Evolutionary conservation across 1,140 invertebrate species (phyloP).

Genomic region (Drusus annulatus): DNA sequence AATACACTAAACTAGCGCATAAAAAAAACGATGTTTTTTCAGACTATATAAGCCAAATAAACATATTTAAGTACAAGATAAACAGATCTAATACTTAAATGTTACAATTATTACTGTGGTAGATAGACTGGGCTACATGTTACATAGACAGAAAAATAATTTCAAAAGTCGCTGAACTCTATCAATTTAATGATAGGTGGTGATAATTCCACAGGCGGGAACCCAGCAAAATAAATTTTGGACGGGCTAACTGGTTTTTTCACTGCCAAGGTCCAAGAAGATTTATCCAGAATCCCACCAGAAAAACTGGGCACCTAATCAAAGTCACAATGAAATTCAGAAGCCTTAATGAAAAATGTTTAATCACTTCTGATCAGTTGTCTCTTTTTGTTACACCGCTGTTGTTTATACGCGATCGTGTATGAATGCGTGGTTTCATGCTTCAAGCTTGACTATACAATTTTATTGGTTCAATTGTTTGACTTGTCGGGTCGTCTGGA

Average conservation of each 20-base stretch:
- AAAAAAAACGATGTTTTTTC: too few species aligned
- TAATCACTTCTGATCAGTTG: background rate
- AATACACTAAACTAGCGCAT: too few species aligned
- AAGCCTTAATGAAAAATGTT: background rate
- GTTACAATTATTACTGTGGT: background rate
- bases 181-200: constrained; percentile 1
- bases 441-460: background rate
- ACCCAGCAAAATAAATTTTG: background rate
- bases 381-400: background rate
- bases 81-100: too few species aligned
- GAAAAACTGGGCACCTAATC: background rate
- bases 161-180: background rate
- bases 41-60: too few species aligned
- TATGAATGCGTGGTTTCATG: background rate
- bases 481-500: too few species aligned
- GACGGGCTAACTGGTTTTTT: constrained; percentile 13
- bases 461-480: constrained; percentile 13
- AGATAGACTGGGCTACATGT: background rate
- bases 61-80: too few species aligned
- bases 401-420: background rate
- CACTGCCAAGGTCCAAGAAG: background rate
- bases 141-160: background rate
- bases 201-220: background rate
- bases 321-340: background rate
- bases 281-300: background rate